A percentile compares a stretch with the other conserved stretches of the same genome.
Conservation (phyloP, 2,797 vertebrate genomes). For the Eptatretus atami region DNA sequence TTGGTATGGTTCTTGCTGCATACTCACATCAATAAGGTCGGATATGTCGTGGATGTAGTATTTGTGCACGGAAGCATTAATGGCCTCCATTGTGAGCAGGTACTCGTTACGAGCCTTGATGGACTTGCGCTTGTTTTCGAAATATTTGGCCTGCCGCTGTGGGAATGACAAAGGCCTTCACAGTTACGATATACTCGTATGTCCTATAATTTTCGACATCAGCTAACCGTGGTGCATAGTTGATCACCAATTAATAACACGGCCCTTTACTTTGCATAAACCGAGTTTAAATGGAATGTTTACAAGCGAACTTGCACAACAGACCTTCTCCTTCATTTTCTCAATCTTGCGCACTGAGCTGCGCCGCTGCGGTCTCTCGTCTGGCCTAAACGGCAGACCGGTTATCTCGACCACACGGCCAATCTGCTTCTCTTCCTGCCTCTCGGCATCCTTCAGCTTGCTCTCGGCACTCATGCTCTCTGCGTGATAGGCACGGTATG, state of each 20-base stretch:
- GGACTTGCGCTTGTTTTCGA: constrained; percentile 93
- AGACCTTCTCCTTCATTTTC: constrained; percentile 97
- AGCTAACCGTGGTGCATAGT: constrained; percentile 1
- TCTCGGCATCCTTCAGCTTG: constrained; percentile 91
- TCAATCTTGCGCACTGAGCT: constrained; percentile 95
- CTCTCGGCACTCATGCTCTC: constrained; percentile 84
- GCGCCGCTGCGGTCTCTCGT: constrained; percentile 57
- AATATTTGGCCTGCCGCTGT: constrained; percentile 93
- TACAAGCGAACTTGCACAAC: constrained; percentile 6
- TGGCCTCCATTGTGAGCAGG: constrained; percentile 77
- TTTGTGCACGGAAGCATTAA: constrained; percentile 85
- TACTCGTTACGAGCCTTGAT: constrained; percentile 96
- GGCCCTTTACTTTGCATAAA: background rate
- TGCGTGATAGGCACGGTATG: constrained; percentile 94
- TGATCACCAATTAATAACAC: background rate
- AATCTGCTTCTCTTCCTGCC: constrained; percentile 84
- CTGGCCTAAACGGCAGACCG: constrained; percentile 43
- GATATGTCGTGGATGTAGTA: constrained; percentile 96
- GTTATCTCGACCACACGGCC: constrained; percentile 45
- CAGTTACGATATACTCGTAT: background rate
- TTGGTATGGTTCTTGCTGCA: background rate
- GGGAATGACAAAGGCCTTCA: constrained; percentile 9
- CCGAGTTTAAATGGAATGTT: too few relatives aligned
- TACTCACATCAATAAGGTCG: constrained; percentile 92
- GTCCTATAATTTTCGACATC: background rate